Evolutionary conservation across 2,888 invertebrate genomes (phyloP), one percentile per base, ranked within the genome.

Genomic region (Kryphioiulus occultus): DNA sequence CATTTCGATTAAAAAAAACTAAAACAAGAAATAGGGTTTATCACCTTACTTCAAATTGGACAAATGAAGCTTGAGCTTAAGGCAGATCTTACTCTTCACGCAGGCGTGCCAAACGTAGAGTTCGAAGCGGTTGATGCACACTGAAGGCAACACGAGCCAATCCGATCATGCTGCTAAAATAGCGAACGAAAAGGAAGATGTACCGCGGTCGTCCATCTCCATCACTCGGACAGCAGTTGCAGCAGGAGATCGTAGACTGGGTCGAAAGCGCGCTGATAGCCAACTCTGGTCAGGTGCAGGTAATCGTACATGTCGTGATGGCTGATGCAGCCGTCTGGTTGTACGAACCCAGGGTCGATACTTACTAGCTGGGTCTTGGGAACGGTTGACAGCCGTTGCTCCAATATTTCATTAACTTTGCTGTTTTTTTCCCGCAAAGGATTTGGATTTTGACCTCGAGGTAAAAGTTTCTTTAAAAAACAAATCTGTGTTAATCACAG

Each of bases 261-360:
- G 92, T 96, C 96, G 92, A 97, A 96, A 15, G 96, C 95, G 92
- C 97, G 97, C 91, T 95, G 94, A 92, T 96, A 96, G 87, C 97
- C 98, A 86, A 95, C 94, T 92, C 96, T 96, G 1, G 97, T 97
- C 88, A 97, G 94, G 91, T 97, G 95, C 86, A 97, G 94, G 92
- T 97, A 98, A 92, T 98, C 98, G 91, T 96, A 95, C 96, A 98
- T 96, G 91, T 98, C 97, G 91, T 95, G 95, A 91, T 96, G 96
- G 91, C 96, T 96, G n/a, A 87, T 97, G 84, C 95, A 94, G 3
- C 96, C 92, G 85, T 96, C 96, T 85, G 94, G 93, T 92, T 96
- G 95, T 88, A 96, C 93, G 90, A 96, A 94, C 85, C 95, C 95
- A 91, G 96, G 95, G 91, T 96, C 96, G 90, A 96, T 95, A 89